Evolutionary conservation across 1,140 invertebrate genomes (phyloP), one percentile per base, ranked within the genome.

Genomic region (Papilio polytes): DNA sequence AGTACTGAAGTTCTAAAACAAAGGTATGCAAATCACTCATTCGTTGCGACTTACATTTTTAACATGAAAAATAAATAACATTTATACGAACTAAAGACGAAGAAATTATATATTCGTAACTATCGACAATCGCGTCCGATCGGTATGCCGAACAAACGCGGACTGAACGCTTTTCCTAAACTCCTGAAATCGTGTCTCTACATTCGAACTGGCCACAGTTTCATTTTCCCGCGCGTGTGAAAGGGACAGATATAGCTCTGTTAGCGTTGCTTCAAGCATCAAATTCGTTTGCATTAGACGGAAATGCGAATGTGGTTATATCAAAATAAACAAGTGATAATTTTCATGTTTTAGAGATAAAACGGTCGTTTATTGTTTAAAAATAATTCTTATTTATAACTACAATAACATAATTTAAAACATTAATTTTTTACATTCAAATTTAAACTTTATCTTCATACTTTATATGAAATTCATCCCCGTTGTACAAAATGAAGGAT

Each of bases 271-370:
- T 82, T 83, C 3, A 72, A 74, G 82, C 76, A 74, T 80, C 84
- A 86, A 86, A 76, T 76, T 53, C 44, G 10, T 89, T 83, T 81
- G 83, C 81, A 86, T 87, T 82, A 87, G 83, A 88, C 91, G 89
- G 87, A 92, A 91, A 91, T 91, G 84, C 81, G 82, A 89, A 90
- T 86, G 90, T 91, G 86, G 86, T 87, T 81, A 87, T 87, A 89
- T 90, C 87, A 91, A 94, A 94, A 94, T 92, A 92, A 94, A 94
- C 90, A 90, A 91, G 84, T 84, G 81, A 81, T 85, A 85, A 80
- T 82, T 87, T 51, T 31, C 3, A 31, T 26, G 63, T 3, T 13
- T 70, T 36, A 26, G 63, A 7, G 6, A 18, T 1, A 15, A 36
- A 3, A 36, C 2, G 2, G 31, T 36, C 0, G 31, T 3, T 36